These are phyloP conservation scores for Caenorhabditis briggsae DNA, from an alignment of 1,140 invertebrate species.

Conservation along the genomic window DNA sequence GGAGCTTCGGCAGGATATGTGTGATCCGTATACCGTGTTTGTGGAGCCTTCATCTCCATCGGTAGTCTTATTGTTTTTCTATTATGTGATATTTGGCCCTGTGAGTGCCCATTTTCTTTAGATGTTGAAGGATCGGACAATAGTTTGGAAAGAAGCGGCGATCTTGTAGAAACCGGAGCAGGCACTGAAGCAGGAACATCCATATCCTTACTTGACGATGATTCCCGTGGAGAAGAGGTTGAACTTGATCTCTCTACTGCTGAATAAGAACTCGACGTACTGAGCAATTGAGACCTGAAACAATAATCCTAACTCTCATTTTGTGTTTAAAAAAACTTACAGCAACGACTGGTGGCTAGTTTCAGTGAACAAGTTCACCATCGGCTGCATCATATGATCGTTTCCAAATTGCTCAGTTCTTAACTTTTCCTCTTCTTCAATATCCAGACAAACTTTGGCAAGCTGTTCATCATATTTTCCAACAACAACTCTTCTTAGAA, in stretches of 20 bases:
- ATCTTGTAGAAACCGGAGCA: not conserved
- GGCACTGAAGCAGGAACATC: not conserved
- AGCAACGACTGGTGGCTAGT: constrained; percentile 18
- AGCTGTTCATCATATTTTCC: constrained; percentile 44
- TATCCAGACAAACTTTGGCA: constrained; percentile 22
- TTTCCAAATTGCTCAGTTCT: constrained; percentile 26
- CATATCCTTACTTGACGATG: not conserved
- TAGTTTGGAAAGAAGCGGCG: constrained; percentile 18
- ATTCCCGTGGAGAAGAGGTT: not conserved
- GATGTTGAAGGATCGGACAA: constrained; percentile 31
- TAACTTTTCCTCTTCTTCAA: constrained; percentile 34
- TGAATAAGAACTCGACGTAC: not conserved
- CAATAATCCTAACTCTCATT: not conserved
- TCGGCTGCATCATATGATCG: not conserved
- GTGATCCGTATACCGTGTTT: not conserved
- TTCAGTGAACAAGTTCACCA: constrained; percentile 15
- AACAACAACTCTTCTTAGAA: not conserved
- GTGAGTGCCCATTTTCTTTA: not conserved
- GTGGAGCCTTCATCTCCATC: no score
- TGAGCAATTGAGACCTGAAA: not conserved
- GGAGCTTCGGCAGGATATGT: constrained; percentile 4
- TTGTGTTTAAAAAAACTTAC: not conserved
- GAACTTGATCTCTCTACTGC: not conserved
- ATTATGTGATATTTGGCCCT: no score
- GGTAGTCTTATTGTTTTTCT: not conserved